A percentile compares a stretch with the other conserved stretches of the same genome.
These are phyloP conservation scores for Gymnoscelis rufifasciata DNA, from an alignment of 2,888 invertebrate genomes.

Conservation along the genomic window DNA sequence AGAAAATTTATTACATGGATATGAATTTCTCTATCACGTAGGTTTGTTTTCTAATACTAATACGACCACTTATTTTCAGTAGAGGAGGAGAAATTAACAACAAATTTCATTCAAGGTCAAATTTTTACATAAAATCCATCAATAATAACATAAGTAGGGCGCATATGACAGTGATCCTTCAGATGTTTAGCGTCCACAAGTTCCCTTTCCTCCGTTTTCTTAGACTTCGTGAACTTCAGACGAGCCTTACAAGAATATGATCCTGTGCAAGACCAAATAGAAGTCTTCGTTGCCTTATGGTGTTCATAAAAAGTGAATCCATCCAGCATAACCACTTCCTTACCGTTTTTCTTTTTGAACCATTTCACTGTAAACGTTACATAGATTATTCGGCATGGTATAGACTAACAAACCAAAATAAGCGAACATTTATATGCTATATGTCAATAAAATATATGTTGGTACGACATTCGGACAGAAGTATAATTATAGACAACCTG, in stretches of 20 bases:
- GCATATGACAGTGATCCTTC: slow-evolving; percentile 28
- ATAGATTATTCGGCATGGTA: too few relatives aligned
- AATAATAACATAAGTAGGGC: slow-evolving; percentile 18
- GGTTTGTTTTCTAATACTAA: too few relatives aligned
- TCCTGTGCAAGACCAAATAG: slow-evolving; percentile 26
- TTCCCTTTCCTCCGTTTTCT: slow-evolving; percentile 7
- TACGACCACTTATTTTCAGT: too few relatives aligned
- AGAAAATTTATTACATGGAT: too few relatives aligned
- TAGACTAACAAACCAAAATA: too few relatives aligned
- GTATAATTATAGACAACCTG: too few relatives aligned
- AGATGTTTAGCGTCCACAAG: slow-evolving; percentile 16
- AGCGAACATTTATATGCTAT: too few relatives aligned
- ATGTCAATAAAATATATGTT: too few relatives aligned
- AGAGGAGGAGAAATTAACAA: too few relatives aligned
- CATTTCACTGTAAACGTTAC: slow-evolving; percentile 32
- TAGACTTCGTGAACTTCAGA: slow-evolving; percentile 14
- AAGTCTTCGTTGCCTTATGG: slow-evolving; percentile 13
- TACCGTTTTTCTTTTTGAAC: slow-evolving; percentile 35
- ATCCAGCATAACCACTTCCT: slow-evolving; percentile 22
- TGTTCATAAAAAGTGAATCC: slow-evolving; percentile 29
- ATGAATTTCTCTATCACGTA: too few relatives aligned
- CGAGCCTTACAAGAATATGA: slow-evolving; percentile 22
- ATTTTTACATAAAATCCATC: slow-evolving; percentile 21
- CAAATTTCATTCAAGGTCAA: too few relatives aligned
- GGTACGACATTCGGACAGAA: too few relatives aligned